phyloP scores from a whole-genome alignment of 2,113 vertebrate species.

The Sterrhoptilus dennistouni region DNA sequence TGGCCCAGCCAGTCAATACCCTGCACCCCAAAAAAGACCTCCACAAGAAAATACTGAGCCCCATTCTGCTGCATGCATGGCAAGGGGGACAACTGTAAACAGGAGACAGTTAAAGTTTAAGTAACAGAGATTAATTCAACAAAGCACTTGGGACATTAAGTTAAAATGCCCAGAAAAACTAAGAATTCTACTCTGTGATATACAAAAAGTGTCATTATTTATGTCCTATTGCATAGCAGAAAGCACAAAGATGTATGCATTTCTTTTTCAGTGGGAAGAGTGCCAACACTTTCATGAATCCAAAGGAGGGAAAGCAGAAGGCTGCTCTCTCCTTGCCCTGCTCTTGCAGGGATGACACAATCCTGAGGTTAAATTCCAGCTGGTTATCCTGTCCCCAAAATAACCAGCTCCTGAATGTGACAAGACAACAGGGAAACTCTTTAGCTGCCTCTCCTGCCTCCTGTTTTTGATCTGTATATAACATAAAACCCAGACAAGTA shows the following conservation, averaged over 20 bases:
- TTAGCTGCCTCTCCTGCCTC: neutral
- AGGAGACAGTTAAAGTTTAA: neutral
- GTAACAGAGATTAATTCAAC: neutral
- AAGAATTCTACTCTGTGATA: neutral
- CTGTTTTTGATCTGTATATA: conserved; percentile 33
- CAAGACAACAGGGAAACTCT: conserved; percentile 10
- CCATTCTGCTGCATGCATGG: neutral
- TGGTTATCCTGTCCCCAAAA: neutral
- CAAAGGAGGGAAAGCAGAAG: neutral
- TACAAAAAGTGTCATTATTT: neutral
- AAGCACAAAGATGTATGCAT: neutral
- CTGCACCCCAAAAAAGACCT: neutral
- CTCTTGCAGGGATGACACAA: neutral
- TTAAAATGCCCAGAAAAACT: neutral
- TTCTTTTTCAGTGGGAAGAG: neutral
- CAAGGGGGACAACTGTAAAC: neutral
- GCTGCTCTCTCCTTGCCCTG: neutral
- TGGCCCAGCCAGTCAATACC: neutral
- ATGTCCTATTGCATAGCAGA: neutral
- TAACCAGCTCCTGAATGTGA: neutral
- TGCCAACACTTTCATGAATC: neutral
- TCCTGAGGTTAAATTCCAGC: neutral
- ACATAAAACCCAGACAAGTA: neutral
- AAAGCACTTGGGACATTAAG: neutral
- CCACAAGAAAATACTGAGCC: neutral